A percentile compares a stretch with the other conserved stretches of the same genome.
Conservation (phyloP, 1,140 invertebrate species). For the Adelges cooleyi region DNA sequence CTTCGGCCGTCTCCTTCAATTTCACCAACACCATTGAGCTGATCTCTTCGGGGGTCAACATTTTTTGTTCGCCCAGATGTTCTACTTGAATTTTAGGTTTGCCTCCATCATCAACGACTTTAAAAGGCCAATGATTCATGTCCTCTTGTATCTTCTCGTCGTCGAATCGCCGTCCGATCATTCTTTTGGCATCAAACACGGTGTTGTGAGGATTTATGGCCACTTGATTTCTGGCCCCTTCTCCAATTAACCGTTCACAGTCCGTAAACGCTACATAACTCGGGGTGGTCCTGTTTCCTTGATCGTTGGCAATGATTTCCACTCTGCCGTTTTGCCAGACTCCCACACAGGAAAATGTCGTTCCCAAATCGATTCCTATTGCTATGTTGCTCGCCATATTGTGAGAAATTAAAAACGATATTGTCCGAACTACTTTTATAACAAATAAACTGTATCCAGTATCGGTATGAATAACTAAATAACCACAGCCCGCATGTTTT, state of each 20-base stretch:
- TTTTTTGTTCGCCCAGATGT: constrained; percentile 60
- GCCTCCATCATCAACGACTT: constrained; percentile 48
- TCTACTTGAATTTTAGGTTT: constrained; percentile 54
- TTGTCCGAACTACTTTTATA: too few relatives aligned
- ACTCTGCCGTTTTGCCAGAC: constrained; percentile 75
- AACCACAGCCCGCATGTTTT: too few relatives aligned
- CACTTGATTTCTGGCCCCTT: constrained; percentile 47
- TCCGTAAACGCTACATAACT: constrained; percentile 82
- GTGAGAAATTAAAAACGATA: too few relatives aligned
- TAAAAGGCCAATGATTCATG: constrained; percentile 58
- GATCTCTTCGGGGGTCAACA: constrained; percentile 64
- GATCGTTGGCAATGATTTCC: constrained; percentile 88
- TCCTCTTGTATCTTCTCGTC: constrained; percentile 55
- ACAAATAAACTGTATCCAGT: too few relatives aligned
- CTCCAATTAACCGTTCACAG: constrained; percentile 61
- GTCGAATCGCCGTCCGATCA: too few relatives aligned
- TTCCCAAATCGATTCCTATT: too few relatives aligned
- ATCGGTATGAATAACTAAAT: too few relatives aligned
- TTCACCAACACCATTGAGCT: too few relatives aligned
- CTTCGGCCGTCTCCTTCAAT: constrained; percentile 58
- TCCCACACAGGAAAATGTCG: too few relatives aligned
- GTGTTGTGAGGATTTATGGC: constrained; percentile 77
- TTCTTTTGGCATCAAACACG: too few relatives aligned
- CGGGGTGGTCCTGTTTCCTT: constrained; percentile 83
- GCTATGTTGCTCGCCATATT: too few relatives aligned